Conservation (phyloP, 2,113 vertebrate genomes). For the Maccullochella peelii region DNA sequence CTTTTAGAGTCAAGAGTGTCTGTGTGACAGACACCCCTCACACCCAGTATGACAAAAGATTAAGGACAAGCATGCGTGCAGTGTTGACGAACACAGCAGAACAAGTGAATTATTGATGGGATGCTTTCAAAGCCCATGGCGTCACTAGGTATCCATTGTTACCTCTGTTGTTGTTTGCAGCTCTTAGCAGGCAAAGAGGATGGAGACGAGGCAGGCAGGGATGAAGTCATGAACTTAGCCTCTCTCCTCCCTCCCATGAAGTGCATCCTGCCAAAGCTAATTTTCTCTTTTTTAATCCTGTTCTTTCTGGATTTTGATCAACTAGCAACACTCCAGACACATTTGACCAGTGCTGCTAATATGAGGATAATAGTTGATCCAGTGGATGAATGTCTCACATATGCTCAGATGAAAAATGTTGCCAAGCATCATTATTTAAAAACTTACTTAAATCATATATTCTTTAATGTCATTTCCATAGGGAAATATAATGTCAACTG, state of each 20-base stretch:
- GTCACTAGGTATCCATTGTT: conserved; percentile 78
- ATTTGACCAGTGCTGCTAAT: conserved; percentile 3
- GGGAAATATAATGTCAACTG: conserved; percentile 7
- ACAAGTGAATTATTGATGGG: conserved; percentile 75
- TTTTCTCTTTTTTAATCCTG: conserved; percentile 35
- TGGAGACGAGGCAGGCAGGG: conserved; percentile 2
- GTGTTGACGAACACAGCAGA: conserved; percentile 63
- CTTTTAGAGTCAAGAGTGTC: conserved; percentile 13
- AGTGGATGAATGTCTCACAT: not conserved
- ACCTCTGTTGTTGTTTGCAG: conserved; percentile 65
- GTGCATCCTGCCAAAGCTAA: conserved; percentile 37
- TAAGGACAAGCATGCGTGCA: conserved; percentile 61
- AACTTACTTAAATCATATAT: conserved; percentile 12
- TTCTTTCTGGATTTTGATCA: conserved; percentile 23
- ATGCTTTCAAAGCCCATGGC: conserved; percentile 69
- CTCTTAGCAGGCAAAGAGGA: conserved; percentile 47
- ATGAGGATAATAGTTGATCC: not conserved
- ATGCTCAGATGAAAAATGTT: not conserved
- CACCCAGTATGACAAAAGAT: conserved; percentile 37
- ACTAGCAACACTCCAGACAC: not conserved
- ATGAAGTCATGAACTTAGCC: conserved; percentile 31
- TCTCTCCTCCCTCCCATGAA: conserved; percentile 28
- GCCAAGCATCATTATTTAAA: not conserved
- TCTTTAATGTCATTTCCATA: conserved; percentile 13
- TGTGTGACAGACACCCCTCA: conserved; percentile 52